Evolutionary conservation across 2,797 vertebrate genomes (phyloP).

Genomic region (Hylomyscus alleni): DNA sequence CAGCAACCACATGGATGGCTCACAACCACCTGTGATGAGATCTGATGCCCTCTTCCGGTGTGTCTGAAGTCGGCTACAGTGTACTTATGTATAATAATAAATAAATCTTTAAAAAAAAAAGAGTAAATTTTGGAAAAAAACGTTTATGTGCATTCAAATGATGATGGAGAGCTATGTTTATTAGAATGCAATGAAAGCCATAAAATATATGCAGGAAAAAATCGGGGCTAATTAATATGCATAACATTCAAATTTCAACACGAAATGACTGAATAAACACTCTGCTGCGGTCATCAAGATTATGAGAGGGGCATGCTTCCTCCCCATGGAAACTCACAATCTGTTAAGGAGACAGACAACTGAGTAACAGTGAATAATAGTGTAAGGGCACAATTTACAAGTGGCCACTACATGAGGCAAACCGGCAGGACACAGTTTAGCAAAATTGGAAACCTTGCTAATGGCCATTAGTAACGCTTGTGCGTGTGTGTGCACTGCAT

Average conservation of each 20-base stretch:
- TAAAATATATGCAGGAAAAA: background rate
- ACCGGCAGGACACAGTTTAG: background rate
- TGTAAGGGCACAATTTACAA: background rate
- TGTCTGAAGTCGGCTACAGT: too few species aligned
- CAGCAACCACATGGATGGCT: too few species aligned
- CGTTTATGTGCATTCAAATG: background rate
- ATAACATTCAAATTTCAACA: background rate
- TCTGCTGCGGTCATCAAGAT: background rate
- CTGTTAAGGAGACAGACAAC: background rate
- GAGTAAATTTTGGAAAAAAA: slow-evolving; percentile 4
- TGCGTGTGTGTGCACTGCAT: background rate
- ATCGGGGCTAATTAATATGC: background rate
- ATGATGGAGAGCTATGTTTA: background rate
- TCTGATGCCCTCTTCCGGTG: too few species aligned
- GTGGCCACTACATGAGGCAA: background rate
- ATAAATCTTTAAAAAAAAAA: background rate
- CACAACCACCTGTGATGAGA: too few species aligned
- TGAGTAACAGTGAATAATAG: background rate
- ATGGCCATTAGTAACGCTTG: background rate
- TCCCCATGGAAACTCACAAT: background rate
- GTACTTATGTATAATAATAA: too few species aligned
- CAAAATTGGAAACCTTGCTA: background rate
- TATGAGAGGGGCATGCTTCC: background rate
- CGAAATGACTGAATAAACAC: background rate
- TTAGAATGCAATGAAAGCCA: background rate